Evolutionary conservation across 2,797 vertebrate species (phyloP), one percentile per base, ranked within the genome.

Genomic region (Bryconaethiops microstoma): DNA sequence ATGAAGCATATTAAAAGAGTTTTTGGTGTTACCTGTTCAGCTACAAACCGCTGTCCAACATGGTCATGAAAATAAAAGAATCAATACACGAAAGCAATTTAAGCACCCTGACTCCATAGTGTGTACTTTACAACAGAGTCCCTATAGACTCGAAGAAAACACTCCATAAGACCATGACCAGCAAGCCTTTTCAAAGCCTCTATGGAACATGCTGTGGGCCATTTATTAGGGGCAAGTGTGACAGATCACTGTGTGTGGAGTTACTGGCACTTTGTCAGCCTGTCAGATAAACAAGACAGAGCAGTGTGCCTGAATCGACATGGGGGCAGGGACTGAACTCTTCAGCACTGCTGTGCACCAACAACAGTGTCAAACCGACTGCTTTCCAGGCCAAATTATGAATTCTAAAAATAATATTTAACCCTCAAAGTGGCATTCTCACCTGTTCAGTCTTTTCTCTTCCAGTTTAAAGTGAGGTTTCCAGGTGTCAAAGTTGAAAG

Each of bases 241-340:
- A 63, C 55, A 39, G 76, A 62, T 48, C 48, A 59, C 62, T 21
- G 19, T 71, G 23, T 65, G 80, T 54, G 70, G 17, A 42, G 64
- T 63, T 19, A 52, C 48, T 59, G 29, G 74, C 50, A 81, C 42
- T 23, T 72, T 78, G 50, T 81, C 65, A 75, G 42, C 25, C 40
- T 79, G 70, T 79, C 64, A 74, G 76, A 76, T 76, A 76, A 64
- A 60, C 45, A 69, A 69, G 71, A 77, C n/a, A 25, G 50, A 57
- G 48, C 25, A 63, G 50, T 16, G 48, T 65, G 71, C 9, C 4
- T 0, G 25, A 57, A 74, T 21, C n/a, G 60, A 74, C 54, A 59
- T 42, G 54, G 64, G 35, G 54, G 29, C n/a, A 74, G 19, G 19
- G 54, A 35, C 6, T 55, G 55, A 62, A 68, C 39, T 21, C 55